Conservation (phyloP, 1,140 invertebrate species). For the Drosophila bipectinata region DNA sequence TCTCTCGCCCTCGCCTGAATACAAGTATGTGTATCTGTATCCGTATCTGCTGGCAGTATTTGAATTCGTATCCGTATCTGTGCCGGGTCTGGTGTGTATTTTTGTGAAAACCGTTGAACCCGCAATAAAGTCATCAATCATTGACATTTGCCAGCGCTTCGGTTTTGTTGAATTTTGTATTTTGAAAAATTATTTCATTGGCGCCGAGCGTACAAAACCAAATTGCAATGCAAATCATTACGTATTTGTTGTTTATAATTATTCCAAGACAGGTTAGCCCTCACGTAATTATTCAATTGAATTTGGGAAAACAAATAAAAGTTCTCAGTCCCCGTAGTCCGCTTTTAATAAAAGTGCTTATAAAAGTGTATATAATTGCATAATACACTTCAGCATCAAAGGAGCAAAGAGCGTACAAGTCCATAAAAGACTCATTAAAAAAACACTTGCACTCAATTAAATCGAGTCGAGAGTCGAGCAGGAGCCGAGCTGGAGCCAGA, state of each 20-base stretch:
- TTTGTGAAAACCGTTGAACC: slow-evolving; percentile 80
- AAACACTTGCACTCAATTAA: slow-evolving; percentile 80
- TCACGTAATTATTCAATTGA: not conserved
- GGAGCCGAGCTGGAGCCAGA: not conserved
- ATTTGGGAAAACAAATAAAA: not conserved
- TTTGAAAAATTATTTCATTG: slow-evolving; percentile 75
- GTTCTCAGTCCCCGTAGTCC: not conserved
- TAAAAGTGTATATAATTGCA: slow-evolving; percentile 43
- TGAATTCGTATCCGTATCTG: slow-evolving; percentile 38
- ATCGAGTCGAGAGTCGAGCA: slow-evolving; percentile 40
- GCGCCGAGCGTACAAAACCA: slow-evolving; percentile 44
- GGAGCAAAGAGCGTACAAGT: slow-evolving; percentile 38
- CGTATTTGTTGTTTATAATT: not conserved
- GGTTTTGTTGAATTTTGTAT: slow-evolving; percentile 38
- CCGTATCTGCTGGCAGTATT: slow-evolving; percentile 34
- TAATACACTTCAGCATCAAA: slow-evolving; percentile 35
- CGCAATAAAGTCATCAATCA: slow-evolving; percentile 83
- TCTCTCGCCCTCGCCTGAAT: slow-evolving; percentile 40
- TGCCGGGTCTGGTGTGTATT: slow-evolving; percentile 45
- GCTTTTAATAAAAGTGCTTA: slow-evolving; percentile 3
- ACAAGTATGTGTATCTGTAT: slow-evolving; percentile 45
- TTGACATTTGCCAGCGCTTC: slow-evolving; percentile 80
- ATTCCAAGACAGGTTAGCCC: not conserved
- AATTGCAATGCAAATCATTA: slow-evolving; percentile 12
- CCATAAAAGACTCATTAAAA: slow-evolving; percentile 80